A percentile compares a stretch with the other conserved stretches of the same genome.
phyloP scores from a whole-genome alignment of 1,140 invertebrate species.

The Bombus impatiens region DNA sequence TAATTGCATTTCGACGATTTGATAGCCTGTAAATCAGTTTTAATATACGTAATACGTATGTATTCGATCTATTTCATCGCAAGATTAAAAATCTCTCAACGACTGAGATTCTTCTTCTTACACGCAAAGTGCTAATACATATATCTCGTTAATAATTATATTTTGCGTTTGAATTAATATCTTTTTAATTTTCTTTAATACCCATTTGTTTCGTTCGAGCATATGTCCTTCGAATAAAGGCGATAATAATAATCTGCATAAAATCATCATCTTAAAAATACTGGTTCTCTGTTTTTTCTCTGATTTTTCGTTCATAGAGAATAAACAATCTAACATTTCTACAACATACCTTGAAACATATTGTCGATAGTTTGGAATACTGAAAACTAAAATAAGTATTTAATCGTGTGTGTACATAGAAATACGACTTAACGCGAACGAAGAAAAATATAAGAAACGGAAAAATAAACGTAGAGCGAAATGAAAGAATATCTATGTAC shows the following conservation, averaged over 20 bases:
- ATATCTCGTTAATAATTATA: slow-evolving; percentile 12
- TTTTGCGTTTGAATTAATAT: slow-evolving; percentile 7
- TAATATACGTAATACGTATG: slow-evolving; percentile 9
- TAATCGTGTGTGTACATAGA: background rate
- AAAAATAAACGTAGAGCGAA: slow-evolving; percentile 35
- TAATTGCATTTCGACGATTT: slow-evolving; percentile 15
- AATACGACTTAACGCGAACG: background rate
- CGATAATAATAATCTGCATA: slow-evolving; percentile 36
- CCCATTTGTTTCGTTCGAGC: slow-evolving; percentile 5
- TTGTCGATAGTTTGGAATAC: slow-evolving; percentile 54
- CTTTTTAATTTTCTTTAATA: slow-evolving; percentile 14
- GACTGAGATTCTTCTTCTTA: slow-evolving; percentile 46
- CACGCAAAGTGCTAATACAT: background rate
- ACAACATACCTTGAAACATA: slow-evolving; percentile 56
- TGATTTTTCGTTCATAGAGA: slow-evolving; percentile 39
- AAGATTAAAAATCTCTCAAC: slow-evolving; percentile 31
- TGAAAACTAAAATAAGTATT: slow-evolving; percentile 48
- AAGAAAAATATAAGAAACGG: slow-evolving; percentile 5
- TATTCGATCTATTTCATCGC: slow-evolving; percentile 8
- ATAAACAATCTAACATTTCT: slow-evolving; percentile 52
- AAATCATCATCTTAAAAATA: slow-evolving; percentile 64
- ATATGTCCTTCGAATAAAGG: slow-evolving; percentile 43
- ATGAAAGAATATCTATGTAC: slow-evolving; percentile 55
- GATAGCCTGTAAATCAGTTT: slow-evolving; percentile 16
- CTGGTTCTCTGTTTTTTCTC: slow-evolving; percentile 54